These are phyloP conservation scores for Guaruba guarouba DNA, from an alignment of 2,113 vertebrate genomes.

Conservation along the genomic window DNA sequence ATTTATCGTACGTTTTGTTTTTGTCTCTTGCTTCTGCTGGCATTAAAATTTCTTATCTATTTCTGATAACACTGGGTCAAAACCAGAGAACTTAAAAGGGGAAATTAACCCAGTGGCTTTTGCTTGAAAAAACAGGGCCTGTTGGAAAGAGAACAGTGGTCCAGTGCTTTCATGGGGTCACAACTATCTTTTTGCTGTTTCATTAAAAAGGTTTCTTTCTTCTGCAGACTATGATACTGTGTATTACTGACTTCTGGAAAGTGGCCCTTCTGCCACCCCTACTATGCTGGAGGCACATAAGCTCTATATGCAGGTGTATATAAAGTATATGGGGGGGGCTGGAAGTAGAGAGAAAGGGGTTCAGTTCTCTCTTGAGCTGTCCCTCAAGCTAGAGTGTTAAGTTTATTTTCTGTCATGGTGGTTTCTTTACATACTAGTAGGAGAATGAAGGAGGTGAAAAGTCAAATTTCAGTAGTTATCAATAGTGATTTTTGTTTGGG, in stretches of 20 bases:
- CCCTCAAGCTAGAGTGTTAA: not conserved
- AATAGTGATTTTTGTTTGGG: too few relatives aligned
- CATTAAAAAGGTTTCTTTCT: not conserved
- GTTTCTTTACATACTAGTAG: not conserved
- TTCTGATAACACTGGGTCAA: slow-evolving; percentile 6
- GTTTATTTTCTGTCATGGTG: not conserved
- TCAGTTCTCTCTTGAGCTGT: not conserved
- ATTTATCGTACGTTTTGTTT: not conserved
- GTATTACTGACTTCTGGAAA: not conserved
- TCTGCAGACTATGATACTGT: not conserved
- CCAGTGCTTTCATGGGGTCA: not conserved
- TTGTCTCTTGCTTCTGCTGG: not conserved
- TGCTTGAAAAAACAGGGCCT: not conserved
- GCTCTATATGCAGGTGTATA: not conserved
- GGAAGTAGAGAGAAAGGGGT: not conserved
- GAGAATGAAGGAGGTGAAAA: not conserved
- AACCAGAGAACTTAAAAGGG: not conserved
- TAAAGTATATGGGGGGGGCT: not conserved
- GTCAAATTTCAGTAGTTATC: not conserved
- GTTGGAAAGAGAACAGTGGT: not conserved
- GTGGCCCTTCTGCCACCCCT: not conserved
- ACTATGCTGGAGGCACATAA: not conserved
- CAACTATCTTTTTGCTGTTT: not conserved
- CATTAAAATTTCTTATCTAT: not conserved
- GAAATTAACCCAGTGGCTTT: not conserved